Evolutionary conservation across 2,888 invertebrate genomes (phyloP).

Genomic region (Melangyna quadrimaculata): DNA sequence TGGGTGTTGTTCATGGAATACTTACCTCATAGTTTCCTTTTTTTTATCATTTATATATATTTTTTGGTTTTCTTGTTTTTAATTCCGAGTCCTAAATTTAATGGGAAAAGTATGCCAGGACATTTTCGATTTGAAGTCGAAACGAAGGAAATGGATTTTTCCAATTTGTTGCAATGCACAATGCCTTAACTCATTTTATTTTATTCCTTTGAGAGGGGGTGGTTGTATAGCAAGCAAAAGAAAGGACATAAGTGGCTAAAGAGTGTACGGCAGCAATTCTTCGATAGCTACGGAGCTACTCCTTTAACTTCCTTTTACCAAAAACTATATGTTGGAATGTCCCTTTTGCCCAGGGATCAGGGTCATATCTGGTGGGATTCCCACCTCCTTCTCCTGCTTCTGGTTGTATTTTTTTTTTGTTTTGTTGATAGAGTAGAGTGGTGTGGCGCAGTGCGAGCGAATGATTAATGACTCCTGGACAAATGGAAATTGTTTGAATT

Average conservation of each 20-base stretch:
- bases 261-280: slow-evolving; percentile 28
- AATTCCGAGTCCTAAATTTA: slow-evolving; percentile 32
- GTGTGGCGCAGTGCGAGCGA: slow-evolving; percentile 68
- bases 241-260: slow-evolving; percentile 60
- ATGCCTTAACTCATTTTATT: slow-evolving; percentile 41
- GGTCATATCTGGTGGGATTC: slow-evolving; percentile 65
- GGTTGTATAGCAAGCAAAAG: slow-evolving; percentile 16
- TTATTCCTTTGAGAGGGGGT: slow-evolving; percentile 12
- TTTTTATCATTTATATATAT: background rate
- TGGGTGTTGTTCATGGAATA: background rate
- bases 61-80: slow-evolving; percentile 17
- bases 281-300: background rate
- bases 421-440: slow-evolving; percentile 9
- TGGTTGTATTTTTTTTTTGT: slow-evolving; percentile 48
- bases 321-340: slow-evolving; percentile 37
- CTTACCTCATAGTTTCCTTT: slow-evolving; percentile 16
- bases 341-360: slow-evolving; percentile 54
- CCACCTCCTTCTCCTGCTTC: slow-evolving; percentile 70
- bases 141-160: slow-evolving; percentile 53
- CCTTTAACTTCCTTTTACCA: slow-evolving; percentile 39
- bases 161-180: slow-evolving; percentile 64
- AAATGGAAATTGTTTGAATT: slow-evolving; percentile 81
- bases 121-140: slow-evolving; percentile 28
- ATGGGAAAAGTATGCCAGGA: slow-evolving; percentile 60
- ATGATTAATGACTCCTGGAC: slow-evolving; percentile 80